Evolutionary conservation across 2,797 vertebrate species (phyloP).

Genomic region (Tarsius wallacei): DNA sequence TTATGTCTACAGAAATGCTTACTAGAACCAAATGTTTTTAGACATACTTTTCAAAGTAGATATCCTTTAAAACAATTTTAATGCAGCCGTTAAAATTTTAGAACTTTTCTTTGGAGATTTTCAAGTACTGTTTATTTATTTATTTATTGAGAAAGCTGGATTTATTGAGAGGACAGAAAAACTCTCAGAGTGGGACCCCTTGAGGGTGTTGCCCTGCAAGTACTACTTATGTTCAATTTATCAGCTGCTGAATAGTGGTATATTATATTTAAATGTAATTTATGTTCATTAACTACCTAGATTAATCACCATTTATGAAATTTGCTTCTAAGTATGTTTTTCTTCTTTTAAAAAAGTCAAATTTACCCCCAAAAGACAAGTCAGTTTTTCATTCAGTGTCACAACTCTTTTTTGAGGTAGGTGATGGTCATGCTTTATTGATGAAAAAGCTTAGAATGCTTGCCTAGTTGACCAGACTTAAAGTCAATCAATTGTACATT

Average conservation of each 20-base stretch:
- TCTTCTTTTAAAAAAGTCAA: neutral
- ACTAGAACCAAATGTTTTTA: neutral
- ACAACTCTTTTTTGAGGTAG: neutral
- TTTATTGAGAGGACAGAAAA: too few relatives aligned
- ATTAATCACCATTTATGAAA: neutral
- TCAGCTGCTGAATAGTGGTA: neutral
- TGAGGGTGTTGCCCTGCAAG: neutral
- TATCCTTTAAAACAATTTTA: neutral
- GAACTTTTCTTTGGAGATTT: neutral
- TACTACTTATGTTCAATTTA: neutral
- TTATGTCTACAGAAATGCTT: neutral
- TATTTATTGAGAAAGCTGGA: too few relatives aligned
- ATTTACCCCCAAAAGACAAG: neutral
- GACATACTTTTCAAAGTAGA: conserved; percentile 24
- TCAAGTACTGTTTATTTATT: neutral
- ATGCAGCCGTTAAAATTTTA: neutral
- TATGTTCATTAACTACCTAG: neutral
- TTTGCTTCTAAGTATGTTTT: conserved; percentile 32
- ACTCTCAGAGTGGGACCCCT: too few relatives aligned
- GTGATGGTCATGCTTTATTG: neutral
- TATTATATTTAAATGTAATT: neutral
- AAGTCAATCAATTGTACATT: neutral
- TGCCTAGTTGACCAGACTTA: neutral
- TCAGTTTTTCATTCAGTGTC: neutral
- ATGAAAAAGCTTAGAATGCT: neutral